Conservation (phyloP, 2,113 vertebrate genomes). For the Carassius carassius region DNA sequence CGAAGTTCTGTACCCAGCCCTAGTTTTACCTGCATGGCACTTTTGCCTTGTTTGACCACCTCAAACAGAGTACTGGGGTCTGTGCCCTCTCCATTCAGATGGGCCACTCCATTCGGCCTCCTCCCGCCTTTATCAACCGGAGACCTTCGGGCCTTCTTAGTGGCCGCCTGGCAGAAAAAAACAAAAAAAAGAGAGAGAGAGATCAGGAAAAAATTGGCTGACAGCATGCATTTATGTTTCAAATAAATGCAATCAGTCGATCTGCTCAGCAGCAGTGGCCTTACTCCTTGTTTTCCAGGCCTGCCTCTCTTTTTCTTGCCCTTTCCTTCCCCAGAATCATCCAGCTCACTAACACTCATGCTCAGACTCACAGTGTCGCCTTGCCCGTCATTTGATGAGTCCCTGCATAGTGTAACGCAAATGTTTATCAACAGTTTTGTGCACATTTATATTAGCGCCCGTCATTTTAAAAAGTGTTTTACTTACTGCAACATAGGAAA, state of each 20-base stretch:
- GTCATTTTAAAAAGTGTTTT: conserved; percentile 13
- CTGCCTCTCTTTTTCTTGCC: conserved; percentile 88
- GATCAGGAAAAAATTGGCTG: neutral
- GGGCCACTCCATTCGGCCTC: conserved; percentile 82
- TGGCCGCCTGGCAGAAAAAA: conserved; percentile 72
- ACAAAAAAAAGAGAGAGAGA: neutral
- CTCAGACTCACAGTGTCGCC: conserved; percentile 59
- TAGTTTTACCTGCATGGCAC: conserved; percentile 86
- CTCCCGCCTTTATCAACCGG: conserved; percentile 83
- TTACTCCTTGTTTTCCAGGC: conserved; percentile 86
- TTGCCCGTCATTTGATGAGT: conserved; percentile 86
- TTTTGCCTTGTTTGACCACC: conserved; percentile 88
- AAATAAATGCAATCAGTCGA: neutral
- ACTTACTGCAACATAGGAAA: conserved; percentile 87
- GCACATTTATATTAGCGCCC: neutral
- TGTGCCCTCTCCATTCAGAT: conserved; percentile 85
- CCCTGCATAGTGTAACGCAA: conserved; percentile 71
- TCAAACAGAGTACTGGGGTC: conserved; percentile 86
- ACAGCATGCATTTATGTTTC: neutral
- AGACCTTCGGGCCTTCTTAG: conserved; percentile 85
- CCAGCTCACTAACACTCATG: conserved; percentile 80
- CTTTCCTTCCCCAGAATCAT: conserved; percentile 83
- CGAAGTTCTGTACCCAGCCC: too few species aligned
- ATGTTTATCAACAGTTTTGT: neutral
- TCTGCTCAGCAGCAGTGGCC: conserved; percentile 45